phyloP scores from a whole-genome alignment of 2,888 invertebrate species.

The Stenodera caucasica region DNA sequence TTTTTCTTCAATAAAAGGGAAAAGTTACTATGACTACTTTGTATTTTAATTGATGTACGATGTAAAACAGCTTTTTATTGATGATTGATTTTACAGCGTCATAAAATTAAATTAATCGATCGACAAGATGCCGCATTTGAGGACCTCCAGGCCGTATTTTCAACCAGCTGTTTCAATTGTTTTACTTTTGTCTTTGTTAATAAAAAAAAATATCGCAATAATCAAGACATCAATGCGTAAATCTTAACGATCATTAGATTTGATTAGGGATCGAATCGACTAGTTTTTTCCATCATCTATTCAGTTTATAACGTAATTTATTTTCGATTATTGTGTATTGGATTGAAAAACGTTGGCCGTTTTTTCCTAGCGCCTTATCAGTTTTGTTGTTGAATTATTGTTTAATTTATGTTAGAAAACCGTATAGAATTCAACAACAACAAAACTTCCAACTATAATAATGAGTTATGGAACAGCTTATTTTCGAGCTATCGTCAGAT shows the following conservation, averaged over 20 bases:
- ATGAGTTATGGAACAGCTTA: constrained; percentile 49
- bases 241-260: background rate
- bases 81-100: constrained; percentile 23
- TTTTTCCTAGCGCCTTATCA: too few relatives aligned
- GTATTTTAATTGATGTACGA: constrained; percentile 15
- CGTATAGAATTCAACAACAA: constrained; percentile 42
- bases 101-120: constrained; percentile 24
- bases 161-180: background rate
- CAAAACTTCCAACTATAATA: constrained; percentile 34
- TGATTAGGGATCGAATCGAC: background rate
- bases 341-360: background rate
- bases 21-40: constrained; percentile 18
- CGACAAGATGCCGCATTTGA: background rate
- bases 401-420: constrained; percentile 12
- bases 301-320: too few relatives aligned
- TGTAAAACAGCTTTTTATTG: constrained; percentile 16
- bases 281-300: constrained; percentile 1
- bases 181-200: too few relatives aligned
- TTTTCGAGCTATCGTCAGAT: constrained; percentile 47
- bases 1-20: constrained; percentile 11
- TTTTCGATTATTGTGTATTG: too few relatives aligned
- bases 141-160: background rate
- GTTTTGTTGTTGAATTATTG: background rate
- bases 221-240: background rate
- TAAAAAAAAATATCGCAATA: too few relatives aligned